These are phyloP conservation scores for Cyclura pinguis DNA, from an alignment of 2,797 vertebrate genomes.

Conservation along the genomic window DNA sequence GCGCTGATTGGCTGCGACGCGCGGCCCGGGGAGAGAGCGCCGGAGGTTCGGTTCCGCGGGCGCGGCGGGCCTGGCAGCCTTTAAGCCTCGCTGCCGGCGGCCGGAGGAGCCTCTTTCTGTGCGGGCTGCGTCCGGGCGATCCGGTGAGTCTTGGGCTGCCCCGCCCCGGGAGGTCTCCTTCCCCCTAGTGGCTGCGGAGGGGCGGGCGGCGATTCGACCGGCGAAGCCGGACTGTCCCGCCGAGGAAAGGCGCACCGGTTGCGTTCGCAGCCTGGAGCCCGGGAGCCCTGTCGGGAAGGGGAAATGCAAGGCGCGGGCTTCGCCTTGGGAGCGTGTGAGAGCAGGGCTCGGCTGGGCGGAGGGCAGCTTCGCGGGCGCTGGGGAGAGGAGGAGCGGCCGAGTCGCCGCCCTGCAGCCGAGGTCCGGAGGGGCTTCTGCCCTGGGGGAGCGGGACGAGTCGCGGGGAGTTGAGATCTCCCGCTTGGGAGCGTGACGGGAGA, in stretches of 20 bases:
- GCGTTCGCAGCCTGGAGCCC: not conserved
- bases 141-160: not conserved
- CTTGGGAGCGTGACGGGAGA: not conserved
- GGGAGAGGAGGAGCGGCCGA: no score
- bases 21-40: not conserved
- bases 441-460: no score
- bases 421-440: no score
- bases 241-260: not conserved
- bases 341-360: no score
- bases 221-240: not conserved
- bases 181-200: accelerated
- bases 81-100: conserved; percentile 5
- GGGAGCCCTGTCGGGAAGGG: no score
- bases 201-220: not conserved
- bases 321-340: no score
- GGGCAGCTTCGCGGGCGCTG: no score
- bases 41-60: not conserved
- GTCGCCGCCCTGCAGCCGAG: no score
- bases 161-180: accelerated
- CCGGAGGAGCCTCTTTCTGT: not conserved
- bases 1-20: conserved; percentile 42
- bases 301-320: no score
- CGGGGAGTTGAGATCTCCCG: not conserved
- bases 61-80: conserved; percentile 41
- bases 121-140: not conserved